Evolutionary conservation across 1,140 invertebrate genomes (phyloP).

Genomic region (Ceratoteleas bidentatus): DNA sequence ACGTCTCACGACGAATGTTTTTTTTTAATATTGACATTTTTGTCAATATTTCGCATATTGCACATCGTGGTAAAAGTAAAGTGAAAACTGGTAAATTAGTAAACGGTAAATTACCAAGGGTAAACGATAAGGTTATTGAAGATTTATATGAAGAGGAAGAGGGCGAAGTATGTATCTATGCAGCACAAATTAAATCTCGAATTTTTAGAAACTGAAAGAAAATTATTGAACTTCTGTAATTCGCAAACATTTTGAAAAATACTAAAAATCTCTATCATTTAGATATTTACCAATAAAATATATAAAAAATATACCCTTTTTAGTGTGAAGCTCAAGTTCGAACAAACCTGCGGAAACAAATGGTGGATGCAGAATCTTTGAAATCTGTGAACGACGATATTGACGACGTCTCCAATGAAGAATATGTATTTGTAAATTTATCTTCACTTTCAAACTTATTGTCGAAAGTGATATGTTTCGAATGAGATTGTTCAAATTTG

Average conservation of each 20-base stretch:
- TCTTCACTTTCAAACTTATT: too few relatives aligned
- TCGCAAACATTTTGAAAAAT: background rate
- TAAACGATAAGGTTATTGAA: conserved; percentile 1
- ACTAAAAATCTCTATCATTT: background rate
- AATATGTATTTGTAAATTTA: too few relatives aligned
- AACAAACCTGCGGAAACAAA: background rate
- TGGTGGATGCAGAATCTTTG: background rate
- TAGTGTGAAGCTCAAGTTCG: background rate
- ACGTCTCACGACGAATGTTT: background rate
- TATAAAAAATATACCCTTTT: background rate
- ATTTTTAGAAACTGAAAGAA: conserved; percentile 5
- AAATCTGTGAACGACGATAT: background rate
- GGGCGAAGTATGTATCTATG: background rate
- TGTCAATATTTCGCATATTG: conserved; percentile 11
- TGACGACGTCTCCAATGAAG: too few relatives aligned
- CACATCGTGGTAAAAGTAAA: conserved; percentile 12
- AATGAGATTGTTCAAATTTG: too few relatives aligned
- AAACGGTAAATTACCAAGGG: background rate
- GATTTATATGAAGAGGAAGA: background rate
- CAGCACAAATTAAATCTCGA: conserved; percentile 1
- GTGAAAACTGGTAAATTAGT: background rate
- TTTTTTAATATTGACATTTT: conserved; percentile 2
- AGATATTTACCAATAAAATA: background rate
- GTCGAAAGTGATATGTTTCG: too few relatives aligned
- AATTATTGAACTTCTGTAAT: background rate